Evolutionary conservation across 2,797 vertebrate species (phyloP).

Genomic region (Lophius americanus): DNA sequence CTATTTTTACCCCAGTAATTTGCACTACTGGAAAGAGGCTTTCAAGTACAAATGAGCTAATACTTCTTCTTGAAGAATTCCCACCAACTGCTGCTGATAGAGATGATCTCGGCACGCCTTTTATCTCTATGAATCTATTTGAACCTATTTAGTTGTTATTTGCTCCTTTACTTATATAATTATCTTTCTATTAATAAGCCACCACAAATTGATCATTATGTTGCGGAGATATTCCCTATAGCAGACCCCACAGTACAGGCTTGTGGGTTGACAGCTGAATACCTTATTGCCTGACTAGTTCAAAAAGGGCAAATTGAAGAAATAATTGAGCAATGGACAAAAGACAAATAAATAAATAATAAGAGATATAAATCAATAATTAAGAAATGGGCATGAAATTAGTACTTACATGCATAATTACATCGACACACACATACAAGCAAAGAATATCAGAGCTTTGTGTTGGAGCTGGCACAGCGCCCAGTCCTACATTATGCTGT

Average conservation of each 20-base stretch:
- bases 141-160: conserved; percentile 45
- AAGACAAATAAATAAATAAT: conserved; percentile 75
- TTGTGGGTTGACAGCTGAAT: conserved; percentile 46
- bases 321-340: conserved; percentile 65
- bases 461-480: conserved; percentile 46
- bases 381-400: conserved; percentile 70
- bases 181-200: conserved; percentile 67
- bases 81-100: conserved; percentile 36
- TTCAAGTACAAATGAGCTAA: conserved; percentile 69
- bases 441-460: conserved; percentile 31
- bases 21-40: conserved; percentile 56
- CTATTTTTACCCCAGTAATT: conserved; percentile 61
- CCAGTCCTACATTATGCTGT: conserved; percentile 34
- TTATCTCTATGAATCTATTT: conserved; percentile 28
- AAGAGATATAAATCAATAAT: conserved; percentile 75
- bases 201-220: conserved; percentile 62
- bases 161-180: conserved; percentile 66
- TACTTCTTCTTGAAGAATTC: conserved; percentile 50
- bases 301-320: conserved; percentile 64
- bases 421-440: background rate
- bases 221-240: conserved; percentile 57
- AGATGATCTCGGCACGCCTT: conserved; percentile 29
- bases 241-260: conserved; percentile 17
- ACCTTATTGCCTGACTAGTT: conserved; percentile 65
- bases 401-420: conserved; percentile 44